Evolutionary conservation across 2,113 vertebrate species (phyloP).

Genomic region (Gnathonemus echidnorhynchus): DNA sequence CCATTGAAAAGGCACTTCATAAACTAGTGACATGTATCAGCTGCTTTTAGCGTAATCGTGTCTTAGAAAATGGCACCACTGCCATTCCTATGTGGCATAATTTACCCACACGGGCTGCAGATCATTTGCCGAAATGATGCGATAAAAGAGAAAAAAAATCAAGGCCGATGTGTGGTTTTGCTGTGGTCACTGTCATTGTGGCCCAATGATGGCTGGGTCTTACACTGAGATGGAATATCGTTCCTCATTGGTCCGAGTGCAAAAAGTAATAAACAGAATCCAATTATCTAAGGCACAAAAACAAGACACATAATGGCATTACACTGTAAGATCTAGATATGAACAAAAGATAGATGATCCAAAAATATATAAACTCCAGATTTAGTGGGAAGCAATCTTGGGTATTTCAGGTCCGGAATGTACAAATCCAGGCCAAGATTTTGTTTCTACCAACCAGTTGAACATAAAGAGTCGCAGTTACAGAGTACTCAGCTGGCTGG

Average conservation of each 20-base stretch:
- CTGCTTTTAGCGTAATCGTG: not conserved
- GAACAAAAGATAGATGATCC: not conserved
- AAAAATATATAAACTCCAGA: not conserved
- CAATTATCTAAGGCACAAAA: not conserved
- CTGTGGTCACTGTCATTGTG: not conserved
- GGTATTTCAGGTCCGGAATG: not conserved
- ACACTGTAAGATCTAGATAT: not conserved
- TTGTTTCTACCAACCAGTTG: not conserved
- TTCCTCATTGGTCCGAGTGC: not conserved
- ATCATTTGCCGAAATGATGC: not conserved
- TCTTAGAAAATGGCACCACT: not conserved
- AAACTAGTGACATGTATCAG: not conserved
- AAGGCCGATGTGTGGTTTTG: not conserved
- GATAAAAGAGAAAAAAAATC: not conserved
- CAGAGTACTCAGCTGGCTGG: too few relatives aligned
- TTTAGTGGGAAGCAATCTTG: not conserved
- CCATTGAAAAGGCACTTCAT: not conserved
- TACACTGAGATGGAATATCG: not conserved
- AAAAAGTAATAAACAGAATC: not conserved
- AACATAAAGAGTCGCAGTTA: not conserved
- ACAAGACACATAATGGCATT: not conserved
- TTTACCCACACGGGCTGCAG: not conserved
- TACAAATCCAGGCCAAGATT: not conserved
- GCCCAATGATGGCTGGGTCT: not conserved
- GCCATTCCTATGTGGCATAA: not conserved